A percentile compares a stretch with the other conserved stretches of the same genome.
Conservation (phyloP, 2,888 invertebrate species). For the Neria commutata region DNA sequence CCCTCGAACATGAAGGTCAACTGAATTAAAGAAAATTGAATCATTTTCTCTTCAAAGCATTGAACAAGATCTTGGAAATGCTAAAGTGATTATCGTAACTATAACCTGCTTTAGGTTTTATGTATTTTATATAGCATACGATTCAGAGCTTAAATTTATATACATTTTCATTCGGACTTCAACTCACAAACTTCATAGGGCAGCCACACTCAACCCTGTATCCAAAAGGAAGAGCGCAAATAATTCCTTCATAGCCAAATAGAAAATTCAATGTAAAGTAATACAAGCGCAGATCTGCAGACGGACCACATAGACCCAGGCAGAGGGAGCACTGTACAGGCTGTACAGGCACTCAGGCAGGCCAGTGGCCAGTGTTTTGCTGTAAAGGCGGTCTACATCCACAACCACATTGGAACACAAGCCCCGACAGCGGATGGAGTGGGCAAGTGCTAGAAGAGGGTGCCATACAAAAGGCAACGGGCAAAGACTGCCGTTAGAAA, state of each 20-base stretch:
- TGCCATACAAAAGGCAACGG: not conserved
- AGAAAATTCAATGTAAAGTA: slow-evolving; percentile 46
- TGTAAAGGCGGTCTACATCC: slow-evolving; percentile 43
- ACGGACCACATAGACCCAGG: not conserved
- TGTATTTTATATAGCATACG: too few species aligned
- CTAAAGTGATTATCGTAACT: too few species aligned
- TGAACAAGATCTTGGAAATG: too few species aligned
- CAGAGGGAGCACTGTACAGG: slow-evolving; percentile 1
- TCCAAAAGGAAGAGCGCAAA: slow-evolving; percentile 39
- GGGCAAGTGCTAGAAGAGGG: not conserved
- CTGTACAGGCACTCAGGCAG: not conserved
- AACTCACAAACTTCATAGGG: not conserved
- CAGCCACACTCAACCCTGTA: not conserved
- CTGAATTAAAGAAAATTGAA: too few species aligned
- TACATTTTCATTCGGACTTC: not conserved
- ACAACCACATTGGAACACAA: slow-evolving; percentile 8
- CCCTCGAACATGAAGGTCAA: too few species aligned
- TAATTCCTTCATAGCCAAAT: slow-evolving; percentile 44
- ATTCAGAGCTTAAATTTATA: too few species aligned
- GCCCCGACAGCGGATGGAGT: not conserved
- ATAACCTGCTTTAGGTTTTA: too few species aligned
- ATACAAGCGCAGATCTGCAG: not conserved
- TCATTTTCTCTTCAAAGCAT: too few species aligned
- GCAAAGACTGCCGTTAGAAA: slow-evolving; percentile 42
- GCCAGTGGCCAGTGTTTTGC: slow-evolving; percentile 21